Evolutionary conservation across 2,113 vertebrate species (phyloP).

Genomic region (Apaloderma vittatum): DNA sequence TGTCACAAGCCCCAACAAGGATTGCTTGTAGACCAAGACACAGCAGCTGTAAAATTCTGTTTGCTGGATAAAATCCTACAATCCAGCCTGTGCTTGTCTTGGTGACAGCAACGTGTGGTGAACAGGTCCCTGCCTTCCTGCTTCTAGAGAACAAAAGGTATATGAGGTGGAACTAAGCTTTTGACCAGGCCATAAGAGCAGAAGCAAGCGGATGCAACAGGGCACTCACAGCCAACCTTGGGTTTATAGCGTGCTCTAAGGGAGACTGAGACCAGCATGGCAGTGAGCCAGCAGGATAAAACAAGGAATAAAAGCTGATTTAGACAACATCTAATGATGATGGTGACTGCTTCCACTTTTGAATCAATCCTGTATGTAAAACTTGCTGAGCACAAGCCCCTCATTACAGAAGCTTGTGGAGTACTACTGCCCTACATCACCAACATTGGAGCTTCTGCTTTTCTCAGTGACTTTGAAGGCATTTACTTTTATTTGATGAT

Average conservation of each 20-base stretch:
- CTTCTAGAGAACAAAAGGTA: neutral
- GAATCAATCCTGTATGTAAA: accelerated
- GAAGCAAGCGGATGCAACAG: neutral
- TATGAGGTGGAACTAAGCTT: neutral
- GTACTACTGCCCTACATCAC: neutral
- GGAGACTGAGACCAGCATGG: neutral
- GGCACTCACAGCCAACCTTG: neutral
- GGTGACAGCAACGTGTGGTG: neutral
- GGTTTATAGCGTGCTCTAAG: neutral
- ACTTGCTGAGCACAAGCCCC: neutral
- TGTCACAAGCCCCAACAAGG: neutral
- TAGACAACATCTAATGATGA: neutral
- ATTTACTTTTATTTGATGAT: neutral
- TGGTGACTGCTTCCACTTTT: neutral
- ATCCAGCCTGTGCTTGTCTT: neutral
- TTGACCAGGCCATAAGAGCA: neutral
- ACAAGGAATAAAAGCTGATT: neutral
- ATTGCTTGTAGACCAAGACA: neutral
- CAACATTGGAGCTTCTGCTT: neutral
- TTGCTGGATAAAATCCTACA: neutral
- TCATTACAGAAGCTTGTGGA: neutral
- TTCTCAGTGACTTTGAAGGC: neutral
- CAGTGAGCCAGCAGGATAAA: neutral
- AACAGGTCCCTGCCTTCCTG: neutral
- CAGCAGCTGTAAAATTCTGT: neutral